Base-by-base conservation (phyloP, 2,797 vertebrate species). In the Enteromius treurensis region DNA sequence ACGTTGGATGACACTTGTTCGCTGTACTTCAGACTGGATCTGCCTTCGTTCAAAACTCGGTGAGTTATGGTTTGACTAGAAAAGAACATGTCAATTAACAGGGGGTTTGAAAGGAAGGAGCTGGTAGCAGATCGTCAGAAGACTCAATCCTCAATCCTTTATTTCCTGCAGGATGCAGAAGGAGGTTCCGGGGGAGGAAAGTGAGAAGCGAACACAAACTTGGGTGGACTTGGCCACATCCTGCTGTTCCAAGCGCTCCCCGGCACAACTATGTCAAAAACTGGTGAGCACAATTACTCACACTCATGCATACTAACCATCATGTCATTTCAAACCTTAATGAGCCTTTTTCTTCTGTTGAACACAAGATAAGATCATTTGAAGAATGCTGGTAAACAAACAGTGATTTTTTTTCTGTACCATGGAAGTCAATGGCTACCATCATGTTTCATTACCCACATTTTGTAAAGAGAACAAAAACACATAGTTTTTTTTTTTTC, bases 41-140 rank as follows among this genome's bases (percentile, higher is more conserved):
- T 95, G 80, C 90, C 92, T 0, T 91, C 92, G 21, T 95, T 95
- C 87, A 95, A 94, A 91, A 92, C 92, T 86, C 91, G 88, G 95
- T 96, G 87, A 93, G 90, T 26, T 37, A 51, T 5, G 9, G 9
- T 62, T n/a, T 9, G 26, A 32, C 7, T 60, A 26, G 47, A 14
- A 78, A 65, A 67, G 5, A 40, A 17, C 62, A 65, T n/a, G 10
- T 79, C 21, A 68, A 40, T n/a, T 19, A 15, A 49, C 6, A 14
- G 49, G 29, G 62, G 14, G 4, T 53, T n/a, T 68, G 47, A 14
- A 67, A n/a, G 19, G 17, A 67, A 5, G n/a, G 17, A 40, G 62
- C 23, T 45, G 40, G 51, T 23, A 34, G 14, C 4, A 60, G 37
- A 26, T 26, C 26, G 26, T 26, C 26, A 1, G 26, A 26, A 68